Base-by-base conservation (phyloP, 92 coral and sea anemone genomes). In the Diadumene lineata region DNA sequence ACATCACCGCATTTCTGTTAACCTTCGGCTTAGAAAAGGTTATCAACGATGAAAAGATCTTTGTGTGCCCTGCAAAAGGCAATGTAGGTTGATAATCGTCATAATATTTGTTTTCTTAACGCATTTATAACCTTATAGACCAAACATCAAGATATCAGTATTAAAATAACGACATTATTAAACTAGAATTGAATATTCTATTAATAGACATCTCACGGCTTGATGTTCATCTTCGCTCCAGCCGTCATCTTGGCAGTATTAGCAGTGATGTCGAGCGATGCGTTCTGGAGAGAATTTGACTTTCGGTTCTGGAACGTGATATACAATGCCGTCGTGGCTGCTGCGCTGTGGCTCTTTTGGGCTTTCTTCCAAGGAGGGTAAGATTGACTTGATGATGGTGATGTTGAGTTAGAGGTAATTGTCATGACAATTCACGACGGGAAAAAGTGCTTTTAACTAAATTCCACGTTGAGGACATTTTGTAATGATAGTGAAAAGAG, bases 331-430 rank as follows among this genome's bases (percentile, higher is more conserved):
- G 30, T 86, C 62, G 83, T 22, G 13, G 68, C 89, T 23, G 70
- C 86, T 17, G 76, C 82, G 32, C 62, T 90, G 55, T 90, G 96
- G 96, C 68, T 90, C 28, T 86, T 87, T 70, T 90, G 92, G 92
- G 96, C 92, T 1, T 72, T 90, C 18, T 66, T 90, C 9, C 92
- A 90, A 46, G 68, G 43, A 53, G 19, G 58, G 58, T 53, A 53
- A 53, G 58, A 38, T 13, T 38, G 48, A 38, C 13, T 6, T 6
- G 48, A 38, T 6, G 6, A 38, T 4, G 6, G 13, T 6, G 13
- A 6, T 13, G 13, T 38, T 4, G 13, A 6, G 7, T 4, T 38
- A 38, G 48, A n/a, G 6, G 48, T 4, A 4, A 6, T 4, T 38
- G 48, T 6, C 48, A 4, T 38, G 13, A 38, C 13, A 13, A 38